Evolutionary conservation across 2,888 invertebrate genomes (phyloP).

Genomic region (Epirrhoe alternata): DNA sequence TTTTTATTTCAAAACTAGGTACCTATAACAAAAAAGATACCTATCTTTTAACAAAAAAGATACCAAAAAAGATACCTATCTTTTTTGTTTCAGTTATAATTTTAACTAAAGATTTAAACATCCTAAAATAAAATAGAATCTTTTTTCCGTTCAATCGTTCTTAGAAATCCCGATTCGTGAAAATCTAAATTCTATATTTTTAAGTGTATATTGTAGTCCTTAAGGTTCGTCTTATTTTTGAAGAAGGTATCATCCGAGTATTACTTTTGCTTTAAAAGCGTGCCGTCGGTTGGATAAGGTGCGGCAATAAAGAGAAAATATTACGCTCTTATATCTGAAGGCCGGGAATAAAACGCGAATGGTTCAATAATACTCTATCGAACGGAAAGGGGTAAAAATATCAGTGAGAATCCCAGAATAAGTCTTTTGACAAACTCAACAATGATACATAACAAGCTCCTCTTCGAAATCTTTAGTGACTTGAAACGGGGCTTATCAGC

Average conservation of each 20-base stretch:
- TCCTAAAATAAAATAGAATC: too few relatives aligned
- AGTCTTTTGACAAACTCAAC: conserved; percentile 35
- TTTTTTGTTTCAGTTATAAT: too few relatives aligned
- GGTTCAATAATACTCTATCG: conserved; percentile 37
- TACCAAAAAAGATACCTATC: too few relatives aligned
- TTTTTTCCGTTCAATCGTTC: too few relatives aligned
- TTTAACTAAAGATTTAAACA: too few relatives aligned
- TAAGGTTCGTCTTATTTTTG: conserved; percentile 16
- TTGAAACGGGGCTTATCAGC: too few relatives aligned
- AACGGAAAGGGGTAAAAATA: conserved; percentile 25
- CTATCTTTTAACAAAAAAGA: too few relatives aligned
- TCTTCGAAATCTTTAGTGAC: too few relatives aligned
- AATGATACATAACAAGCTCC: too few relatives aligned
- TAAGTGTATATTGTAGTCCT: background rate
- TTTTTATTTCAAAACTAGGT: too few relatives aligned
- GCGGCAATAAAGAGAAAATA: conserved; percentile 47
- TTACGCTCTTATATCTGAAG: conserved; percentile 38
- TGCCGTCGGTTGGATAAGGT: conserved; percentile 44
- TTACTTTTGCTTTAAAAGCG: conserved; percentile 13
- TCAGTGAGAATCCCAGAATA: too few relatives aligned
- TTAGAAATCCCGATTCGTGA: background rate
- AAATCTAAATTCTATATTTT: background rate
- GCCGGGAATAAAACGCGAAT: conserved; percentile 42
- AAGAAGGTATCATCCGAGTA: conserved; percentile 9
- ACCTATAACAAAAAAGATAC: too few relatives aligned